A percentile compares a stretch with the other conserved stretches of the same genome.
Evolutionary conservation across 2,113 vertebrate genomes (phyloP).

Genomic region (Micronisus gabar): DNA sequence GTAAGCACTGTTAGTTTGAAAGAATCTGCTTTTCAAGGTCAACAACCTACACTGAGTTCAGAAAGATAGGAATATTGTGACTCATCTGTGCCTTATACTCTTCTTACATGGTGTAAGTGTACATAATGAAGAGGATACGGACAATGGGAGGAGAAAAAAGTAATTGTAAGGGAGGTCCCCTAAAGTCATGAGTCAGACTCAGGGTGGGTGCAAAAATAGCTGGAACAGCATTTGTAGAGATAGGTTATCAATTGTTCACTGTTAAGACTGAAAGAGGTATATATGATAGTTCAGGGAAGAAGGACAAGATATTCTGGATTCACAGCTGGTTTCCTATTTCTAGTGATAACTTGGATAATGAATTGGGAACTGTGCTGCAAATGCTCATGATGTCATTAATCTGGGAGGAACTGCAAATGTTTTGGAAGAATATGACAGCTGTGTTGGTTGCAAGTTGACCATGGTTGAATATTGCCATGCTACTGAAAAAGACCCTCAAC

Average conservation of each 20-base stretch:
- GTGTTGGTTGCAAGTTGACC: not conserved
- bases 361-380: not conserved
- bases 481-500: not conserved
- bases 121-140: not conserved
- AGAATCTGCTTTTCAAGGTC: not conserved
- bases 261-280: not conserved
- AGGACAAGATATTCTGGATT: not conserved
- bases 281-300: not conserved
- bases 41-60: not conserved
- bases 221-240: not conserved
- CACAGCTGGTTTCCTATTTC: not conserved
- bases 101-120: rapidly evolving
- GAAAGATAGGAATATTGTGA: not conserved
- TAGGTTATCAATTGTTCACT: not conserved
- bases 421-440: not conserved
- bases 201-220: not conserved
- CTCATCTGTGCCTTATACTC: not conserved
- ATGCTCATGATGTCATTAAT: not conserved
- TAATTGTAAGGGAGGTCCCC: not conserved
- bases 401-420: not conserved
- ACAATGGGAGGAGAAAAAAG: not conserved
- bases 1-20: not conserved
- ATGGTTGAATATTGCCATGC: not conserved
- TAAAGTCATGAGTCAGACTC: not conserved
- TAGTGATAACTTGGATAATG: not conserved